Base-by-base conservation (phyloP, 2,888 invertebrate species). In the Galerucella nymphaeae region DNA sequence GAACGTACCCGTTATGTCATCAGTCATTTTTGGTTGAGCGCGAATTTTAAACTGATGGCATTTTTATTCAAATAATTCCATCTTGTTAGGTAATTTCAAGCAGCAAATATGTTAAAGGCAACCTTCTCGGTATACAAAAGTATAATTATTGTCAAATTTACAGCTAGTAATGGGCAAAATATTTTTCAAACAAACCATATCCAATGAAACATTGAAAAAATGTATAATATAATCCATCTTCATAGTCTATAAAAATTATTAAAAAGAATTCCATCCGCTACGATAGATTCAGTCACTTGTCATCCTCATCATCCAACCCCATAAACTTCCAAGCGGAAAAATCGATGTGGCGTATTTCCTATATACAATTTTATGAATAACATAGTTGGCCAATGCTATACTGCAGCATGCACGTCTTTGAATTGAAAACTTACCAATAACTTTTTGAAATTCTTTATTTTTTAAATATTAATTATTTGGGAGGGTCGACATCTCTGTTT, bases 301-400 rank as follows among this genome's bases (percentile, higher is more conserved):
- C 68, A 68, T 53, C 68, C 68, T 38, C 61, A 61, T 67, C 67
- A 67, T 68, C 50, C 61, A 41, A 61, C 68, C 68, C 68, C 68
- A 68, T 68, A 68, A 68, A 68, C 45, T 23, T 48, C 53, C 48
- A 23, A 68, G 68, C 68, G 68, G 68, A 68, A 68, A 68, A 68
- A 68, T 68, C 61, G 61, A 62, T 45, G 61, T 62, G 77, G 78
- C 80, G 79, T 76, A 81, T 80, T 82, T 82, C 79, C 82, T 62
- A 62, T 67, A 72, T 73, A 72, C 71, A 75, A 78, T 79, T 80
- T 81, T 80, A 81, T 81, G 80, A 82, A 81, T 81, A 81, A 81
- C 79, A 81, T 79, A 80, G 70, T 50, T 61, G 57, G 64, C 48
- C 70, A 66, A 62, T 57, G 70, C 42, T 41, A 38, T 38, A 41